phyloP scores from a whole-genome alignment of 2,113 vertebrate genomes.

The Actenoides hombroni region DNA sequence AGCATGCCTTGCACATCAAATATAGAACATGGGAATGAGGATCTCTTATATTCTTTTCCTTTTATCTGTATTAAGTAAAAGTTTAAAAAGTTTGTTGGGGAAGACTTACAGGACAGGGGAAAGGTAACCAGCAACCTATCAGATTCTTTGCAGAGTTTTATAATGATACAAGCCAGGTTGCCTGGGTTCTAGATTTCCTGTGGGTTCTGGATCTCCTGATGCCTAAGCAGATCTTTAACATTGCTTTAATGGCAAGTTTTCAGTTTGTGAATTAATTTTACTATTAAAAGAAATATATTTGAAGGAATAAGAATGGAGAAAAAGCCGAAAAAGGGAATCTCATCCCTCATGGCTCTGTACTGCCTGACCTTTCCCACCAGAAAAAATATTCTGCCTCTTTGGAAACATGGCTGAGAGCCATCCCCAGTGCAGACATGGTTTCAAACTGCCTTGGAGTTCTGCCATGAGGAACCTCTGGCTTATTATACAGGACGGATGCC shows the following conservation, averaged over 20 bases:
- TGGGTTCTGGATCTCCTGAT: slow-evolving; percentile 1
- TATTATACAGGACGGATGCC: slow-evolving; percentile 56
- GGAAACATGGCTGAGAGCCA: slow-evolving; percentile 61
- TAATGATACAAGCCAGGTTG: slow-evolving; percentile 7
- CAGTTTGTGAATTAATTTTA: slow-evolving; percentile 51
- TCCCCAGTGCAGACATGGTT: slow-evolving; percentile 36
- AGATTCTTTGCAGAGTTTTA: slow-evolving; percentile 36
- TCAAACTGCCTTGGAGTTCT: slow-evolving; percentile 56
- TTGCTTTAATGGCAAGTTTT: slow-evolving; percentile 45
- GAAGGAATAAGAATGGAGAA: neutral
- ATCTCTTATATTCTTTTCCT: neutral
- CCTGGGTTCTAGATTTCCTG: slow-evolving; percentile 4
- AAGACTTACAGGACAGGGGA: neutral
- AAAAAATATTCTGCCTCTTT: slow-evolving; percentile 46
- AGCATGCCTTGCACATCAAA: neutral
- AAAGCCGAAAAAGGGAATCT: slow-evolving; percentile 27
- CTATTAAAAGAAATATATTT: slow-evolving; percentile 17
- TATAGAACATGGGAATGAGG: neutral
- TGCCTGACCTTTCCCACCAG: slow-evolving; percentile 69
- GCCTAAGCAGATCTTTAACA: slow-evolving; percentile 18
- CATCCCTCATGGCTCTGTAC: neutral
- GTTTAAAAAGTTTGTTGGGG: neutral
- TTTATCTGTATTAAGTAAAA: neutral
- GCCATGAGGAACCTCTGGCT: slow-evolving; percentile 39
- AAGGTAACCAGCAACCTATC: neutral